These are phyloP conservation scores for Podotricha telesiphe DNA, from an alignment of 2,888 invertebrate species.

Conservation along the genomic window DNA sequence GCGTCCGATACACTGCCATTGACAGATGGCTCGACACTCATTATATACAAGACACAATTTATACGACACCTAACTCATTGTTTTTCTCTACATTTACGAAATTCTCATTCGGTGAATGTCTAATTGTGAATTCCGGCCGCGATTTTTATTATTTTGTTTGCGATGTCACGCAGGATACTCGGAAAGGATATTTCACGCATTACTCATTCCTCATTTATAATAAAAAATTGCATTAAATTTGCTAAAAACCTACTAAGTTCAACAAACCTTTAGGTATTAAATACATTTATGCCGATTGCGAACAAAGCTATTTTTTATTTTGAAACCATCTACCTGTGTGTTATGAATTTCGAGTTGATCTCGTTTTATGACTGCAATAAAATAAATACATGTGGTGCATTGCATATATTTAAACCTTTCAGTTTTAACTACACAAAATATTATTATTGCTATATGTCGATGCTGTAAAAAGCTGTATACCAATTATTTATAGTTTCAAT, in stretches of 20 bases:
- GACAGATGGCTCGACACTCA: slow-evolving; percentile 70
- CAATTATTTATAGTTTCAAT: slow-evolving; percentile 17
- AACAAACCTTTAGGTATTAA: slow-evolving; percentile 46
- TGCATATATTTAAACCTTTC: slow-evolving; percentile 42
- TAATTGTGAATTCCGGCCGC: slow-evolving; percentile 70
- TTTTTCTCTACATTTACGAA: slow-evolving; percentile 72
- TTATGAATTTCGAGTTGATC: slow-evolving; percentile 53
- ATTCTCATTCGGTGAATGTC: slow-evolving; percentile 57
- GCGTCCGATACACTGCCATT: slow-evolving; percentile 55
- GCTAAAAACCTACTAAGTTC: slow-evolving; percentile 52
- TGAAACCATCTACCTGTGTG: slow-evolving; percentile 47
- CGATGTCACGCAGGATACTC: slow-evolving; percentile 72
- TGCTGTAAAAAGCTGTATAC: slow-evolving; percentile 23
- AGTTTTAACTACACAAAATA: slow-evolving; percentile 31
- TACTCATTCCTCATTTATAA: slow-evolving; percentile 66
- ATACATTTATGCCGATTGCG: slow-evolving; percentile 48
- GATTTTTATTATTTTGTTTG: slow-evolving; percentile 73
- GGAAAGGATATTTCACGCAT: slow-evolving; percentile 74
- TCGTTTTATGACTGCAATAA: slow-evolving; percentile 51
- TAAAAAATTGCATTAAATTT: slow-evolving; percentile 58
- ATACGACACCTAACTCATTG: slow-evolving; percentile 72
- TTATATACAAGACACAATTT: slow-evolving; percentile 66
- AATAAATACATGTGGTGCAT: slow-evolving; percentile 48
- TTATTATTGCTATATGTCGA: slow-evolving; percentile 23
- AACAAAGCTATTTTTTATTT: slow-evolving; percentile 48